A percentile compares a stretch with the other conserved stretches of the same genome.
Evolutionary conservation across 2,888 invertebrate genomes (phyloP).

Genomic region (Scaptomyza polygonia): DNA sequence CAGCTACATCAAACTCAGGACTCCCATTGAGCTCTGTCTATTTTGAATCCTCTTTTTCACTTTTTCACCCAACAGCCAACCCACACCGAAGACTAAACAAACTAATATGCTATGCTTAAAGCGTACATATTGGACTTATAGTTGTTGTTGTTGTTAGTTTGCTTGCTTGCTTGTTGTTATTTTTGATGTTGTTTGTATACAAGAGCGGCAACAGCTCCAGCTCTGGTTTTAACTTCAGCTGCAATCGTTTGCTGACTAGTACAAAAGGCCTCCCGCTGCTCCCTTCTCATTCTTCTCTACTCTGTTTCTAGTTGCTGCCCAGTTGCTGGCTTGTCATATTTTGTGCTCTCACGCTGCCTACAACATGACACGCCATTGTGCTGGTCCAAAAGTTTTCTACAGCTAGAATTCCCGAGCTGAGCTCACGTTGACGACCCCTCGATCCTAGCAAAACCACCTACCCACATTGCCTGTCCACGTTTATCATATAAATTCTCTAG

Average conservation of each 20-base stretch:
- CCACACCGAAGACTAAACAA: slow-evolving; percentile 60
- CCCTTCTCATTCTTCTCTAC: slow-evolving; percentile 5
- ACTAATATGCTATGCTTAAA: slow-evolving; percentile 81
- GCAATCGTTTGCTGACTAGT: slow-evolving; percentile 24
- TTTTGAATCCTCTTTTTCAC: slow-evolving; percentile 77
- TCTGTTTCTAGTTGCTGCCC: slow-evolving; percentile 12
- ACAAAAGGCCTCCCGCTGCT: slow-evolving; percentile 73
- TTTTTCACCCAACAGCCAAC: slow-evolving; percentile 32
- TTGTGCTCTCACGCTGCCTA: slow-evolving; percentile 65
- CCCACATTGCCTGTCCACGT: slow-evolving; percentile 55
- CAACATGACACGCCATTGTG: slow-evolving; percentile 67
- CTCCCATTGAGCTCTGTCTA: slow-evolving; percentile 67
- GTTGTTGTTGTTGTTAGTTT: slow-evolving; percentile 68
- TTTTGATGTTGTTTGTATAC: slow-evolving; percentile 64
- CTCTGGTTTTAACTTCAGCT: slow-evolving; percentile 13
- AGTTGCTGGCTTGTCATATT: slow-evolving; percentile 68
- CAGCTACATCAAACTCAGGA: slow-evolving; percentile 66
- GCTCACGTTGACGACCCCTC: slow-evolving; percentile 41
- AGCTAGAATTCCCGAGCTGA: slow-evolving; percentile 33
- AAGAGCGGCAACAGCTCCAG: slow-evolving; percentile 12
- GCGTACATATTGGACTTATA: slow-evolving; percentile 80
- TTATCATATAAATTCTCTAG: slow-evolving; percentile 75
- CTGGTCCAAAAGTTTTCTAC: slow-evolving; percentile 44
- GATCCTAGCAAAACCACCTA: background rate
- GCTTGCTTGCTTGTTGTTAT: slow-evolving; percentile 49